phyloP scores from a whole-genome alignment of 2,797 vertebrate genomes.

The Acanthurus lineatus region DNA sequence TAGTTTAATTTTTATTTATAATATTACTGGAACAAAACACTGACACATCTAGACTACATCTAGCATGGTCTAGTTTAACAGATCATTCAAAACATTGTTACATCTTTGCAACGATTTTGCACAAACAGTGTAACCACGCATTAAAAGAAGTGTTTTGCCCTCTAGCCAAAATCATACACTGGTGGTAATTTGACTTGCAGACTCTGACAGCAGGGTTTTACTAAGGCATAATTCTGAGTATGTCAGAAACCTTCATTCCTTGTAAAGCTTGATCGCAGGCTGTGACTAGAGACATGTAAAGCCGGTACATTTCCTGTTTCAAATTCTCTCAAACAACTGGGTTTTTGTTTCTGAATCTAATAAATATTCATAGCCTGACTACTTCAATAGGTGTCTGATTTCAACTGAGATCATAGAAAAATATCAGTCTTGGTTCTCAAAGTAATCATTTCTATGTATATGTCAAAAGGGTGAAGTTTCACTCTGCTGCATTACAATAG shows the following conservation, averaged over 20 bases:
- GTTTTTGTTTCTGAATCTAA: conserved; percentile 24
- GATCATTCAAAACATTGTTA: not conserved
- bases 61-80: not conserved
- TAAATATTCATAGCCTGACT: conserved; percentile 35
- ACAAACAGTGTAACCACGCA: not conserved
- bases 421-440: conserved; percentile 6
- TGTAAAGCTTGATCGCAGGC: not conserved
- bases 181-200: not conserved
- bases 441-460: conserved; percentile 8
- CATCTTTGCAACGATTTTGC: not conserved
- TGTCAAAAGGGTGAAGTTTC: conserved; percentile 7
- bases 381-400: conserved; percentile 22
- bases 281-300: not conserved
- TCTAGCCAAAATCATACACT: not conserved
- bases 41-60: not conserved
- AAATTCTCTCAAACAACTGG: conserved; percentile 4
- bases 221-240: not conserved
- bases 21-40: not conserved
- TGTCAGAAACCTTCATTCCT: not conserved
- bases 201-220: not conserved
- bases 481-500: conserved; percentile 7
- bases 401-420: not conserved
- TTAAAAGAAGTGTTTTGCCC: not conserved
- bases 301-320: not conserved
- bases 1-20: not conserved